Base-by-base conservation (phyloP, 1,140 invertebrate species). In the Tigriopus japonicus region DNA sequence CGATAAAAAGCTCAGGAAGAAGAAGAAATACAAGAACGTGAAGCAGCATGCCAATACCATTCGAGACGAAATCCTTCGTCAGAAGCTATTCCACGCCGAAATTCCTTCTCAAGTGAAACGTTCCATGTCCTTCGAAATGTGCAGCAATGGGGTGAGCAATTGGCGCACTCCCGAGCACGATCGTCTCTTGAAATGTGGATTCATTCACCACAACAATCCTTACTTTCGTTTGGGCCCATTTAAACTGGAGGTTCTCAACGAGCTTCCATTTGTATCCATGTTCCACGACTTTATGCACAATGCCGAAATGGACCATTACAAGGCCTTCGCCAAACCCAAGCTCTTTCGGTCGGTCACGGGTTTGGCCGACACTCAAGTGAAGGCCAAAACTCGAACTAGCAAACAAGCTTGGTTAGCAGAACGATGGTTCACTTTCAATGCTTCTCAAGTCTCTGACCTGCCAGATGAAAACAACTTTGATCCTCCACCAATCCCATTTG, bases 221-320 rank as follows among this genome's bases (percentile, higher is more conserved):
- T 70, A 70, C 43, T 65, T 78, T 13, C 60, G 71, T 0, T 63
- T 79, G 6, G 67, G 67, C 24, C 78, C 78, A 6, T 67, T 75
- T 1, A 76, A 74, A 66, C 68, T 78, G 63, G 78, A 80, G 67
- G 69, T 71, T 14, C 62, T 73, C 42, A 71, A 73, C 58, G 62
- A 71, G 9, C 67, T 74, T 35, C 78, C 78, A 14, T 72, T 69
- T 64, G 71, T 80, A 45, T 71, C 74, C 1, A 61, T 76, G 19
- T 73, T 73, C 65, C 75, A 77, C 65, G 70, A 78, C 64, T 68
- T 78, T 28, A 67, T 79, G 13, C 72, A 69, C 6, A 69, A 74
- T 35, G 62, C 63, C 9, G 75, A 79, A 65, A 73, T 76, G 19
- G 66, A 72, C 17, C 60, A 66, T n/a, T 68, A 78, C 19, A 75